Evolutionary conservation across 2,888 invertebrate species (phyloP), one percentile per base, ranked within the genome.

Genomic region (Chloroclysta siterata): DNA sequence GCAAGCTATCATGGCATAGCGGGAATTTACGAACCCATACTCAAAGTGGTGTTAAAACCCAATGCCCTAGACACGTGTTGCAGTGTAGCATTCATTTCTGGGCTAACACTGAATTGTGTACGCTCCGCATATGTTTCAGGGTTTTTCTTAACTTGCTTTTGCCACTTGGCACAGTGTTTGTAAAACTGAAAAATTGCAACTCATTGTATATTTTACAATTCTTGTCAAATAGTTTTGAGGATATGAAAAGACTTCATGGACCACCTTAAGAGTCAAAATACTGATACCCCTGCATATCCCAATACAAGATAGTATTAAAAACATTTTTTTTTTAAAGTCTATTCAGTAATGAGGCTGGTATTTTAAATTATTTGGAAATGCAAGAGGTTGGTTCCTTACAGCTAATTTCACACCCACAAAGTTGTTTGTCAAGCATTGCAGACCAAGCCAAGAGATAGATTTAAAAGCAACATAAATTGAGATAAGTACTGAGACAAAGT

Each of bases 101-200:
- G 75, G 76, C 94, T 94, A 54, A 86, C 79, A 55, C 90, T 84
- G 85, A 95, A 96, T 74, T 91, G 84, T 46, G 82, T 83, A 76
- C 89, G 88, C 84, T 96, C 95, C 76, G 82, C 81, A 77, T 94
- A 93, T 59, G 95, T 93, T 60, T 88, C 86, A 61, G 94, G 94
- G 88, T 96, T 96, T 81, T 94, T 94, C 84, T 96, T 94, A 70
- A 97, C 95, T 86, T 95, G 94, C 78, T 86, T 89, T 84, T 89
- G 92, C 96, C 96, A 97, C 81, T 94, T 94, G 76, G 93, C 88
- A 91, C 97, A 97, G 73, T 94, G 91, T 93, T 96, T 96, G 91
- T 97, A 97, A 93, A 96, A 96, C 96, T 96, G 89, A 79, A 94
- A 94, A 84, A 80, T 80, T 76, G 81, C 80, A 84, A 84, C 80